Evolutionary conservation across 2,113 vertebrate genomes (phyloP).

Genomic region (Proteles cristata): DNA sequence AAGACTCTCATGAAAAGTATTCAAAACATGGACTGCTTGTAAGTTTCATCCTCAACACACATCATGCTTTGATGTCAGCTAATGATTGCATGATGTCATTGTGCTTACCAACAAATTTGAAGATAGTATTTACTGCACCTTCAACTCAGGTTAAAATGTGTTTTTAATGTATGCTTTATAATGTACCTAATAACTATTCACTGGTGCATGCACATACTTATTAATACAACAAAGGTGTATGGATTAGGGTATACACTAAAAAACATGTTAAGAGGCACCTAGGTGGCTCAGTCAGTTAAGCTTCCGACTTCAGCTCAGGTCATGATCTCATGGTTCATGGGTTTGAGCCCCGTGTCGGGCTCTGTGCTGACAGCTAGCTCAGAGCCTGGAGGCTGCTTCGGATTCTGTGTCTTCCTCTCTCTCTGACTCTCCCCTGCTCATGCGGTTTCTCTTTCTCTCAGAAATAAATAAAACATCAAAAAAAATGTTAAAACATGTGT

Average conservation of each 20-base stretch:
- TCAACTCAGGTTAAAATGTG: not conserved
- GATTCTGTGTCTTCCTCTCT: too few relatives aligned
- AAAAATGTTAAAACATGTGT: not conserved
- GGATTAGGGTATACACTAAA: not conserved
- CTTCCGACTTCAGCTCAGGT: too few relatives aligned
- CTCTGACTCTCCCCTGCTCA: too few relatives aligned
- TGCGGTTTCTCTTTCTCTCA: too few relatives aligned
- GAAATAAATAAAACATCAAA: not conserved
- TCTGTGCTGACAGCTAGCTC: too few relatives aligned
- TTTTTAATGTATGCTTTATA: not conserved
- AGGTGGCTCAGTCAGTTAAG: too few relatives aligned
- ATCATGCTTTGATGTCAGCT: not conserved
- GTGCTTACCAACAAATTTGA: not conserved
- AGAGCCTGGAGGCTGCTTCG: too few relatives aligned
- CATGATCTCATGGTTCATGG: too few relatives aligned
- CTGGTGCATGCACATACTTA: not conserved
- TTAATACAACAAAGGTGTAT: not conserved
- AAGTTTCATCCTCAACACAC: not conserved
- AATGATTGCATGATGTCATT: not conserved
- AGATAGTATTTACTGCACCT: constrained; percentile 19
- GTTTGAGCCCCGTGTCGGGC: too few relatives aligned
- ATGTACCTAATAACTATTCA: not conserved
- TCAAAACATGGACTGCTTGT: not conserved
- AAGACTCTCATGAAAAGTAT: not conserved
- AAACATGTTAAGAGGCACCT: not conserved